These are phyloP conservation scores for Cheirogaleus major DNA, from an alignment of 2,797 vertebrate species.

Conservation along the genomic window DNA sequence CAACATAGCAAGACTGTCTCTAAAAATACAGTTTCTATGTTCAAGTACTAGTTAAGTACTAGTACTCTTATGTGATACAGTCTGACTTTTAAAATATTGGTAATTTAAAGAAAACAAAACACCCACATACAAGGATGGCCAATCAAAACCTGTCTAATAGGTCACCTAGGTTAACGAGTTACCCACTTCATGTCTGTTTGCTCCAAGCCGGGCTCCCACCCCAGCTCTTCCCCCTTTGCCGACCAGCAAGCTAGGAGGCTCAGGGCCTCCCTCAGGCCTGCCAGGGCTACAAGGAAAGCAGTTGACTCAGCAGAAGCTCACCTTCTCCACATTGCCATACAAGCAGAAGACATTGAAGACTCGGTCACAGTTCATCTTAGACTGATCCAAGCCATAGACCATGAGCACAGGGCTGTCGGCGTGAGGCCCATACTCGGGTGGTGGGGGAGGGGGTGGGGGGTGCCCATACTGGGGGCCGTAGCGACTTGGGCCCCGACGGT, in stretches of 20 bases:
- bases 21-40: background rate
- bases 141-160: background rate
- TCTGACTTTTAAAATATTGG: background rate
- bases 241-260: background rate
- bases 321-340: constrained; percentile 96
- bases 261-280: background rate
- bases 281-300: background rate
- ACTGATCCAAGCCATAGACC: constrained; percentile 95
- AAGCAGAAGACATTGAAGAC: constrained; percentile 97
- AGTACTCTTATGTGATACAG: fast-evolving
- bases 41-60: fast-evolving
- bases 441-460: constrained; percentile 89
- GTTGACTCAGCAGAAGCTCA: constrained; percentile 75
- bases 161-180: too few relatives aligned
- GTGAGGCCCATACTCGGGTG: constrained; percentile 92
- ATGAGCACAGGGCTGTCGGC: constrained; percentile 95
- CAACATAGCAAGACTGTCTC: background rate
- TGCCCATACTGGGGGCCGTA: constrained; percentile 92
- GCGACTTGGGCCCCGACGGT: constrained; percentile 89
- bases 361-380: constrained; percentile 94
- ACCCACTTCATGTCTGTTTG: too few relatives aligned
- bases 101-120: background rate
- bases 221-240: background rate
- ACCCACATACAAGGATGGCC: background rate
- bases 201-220: background rate